Evolutionary conservation across 2,888 invertebrate genomes (phyloP), one percentile per base, ranked within the genome.

Genomic region (Luperina nickerlii): DNA sequence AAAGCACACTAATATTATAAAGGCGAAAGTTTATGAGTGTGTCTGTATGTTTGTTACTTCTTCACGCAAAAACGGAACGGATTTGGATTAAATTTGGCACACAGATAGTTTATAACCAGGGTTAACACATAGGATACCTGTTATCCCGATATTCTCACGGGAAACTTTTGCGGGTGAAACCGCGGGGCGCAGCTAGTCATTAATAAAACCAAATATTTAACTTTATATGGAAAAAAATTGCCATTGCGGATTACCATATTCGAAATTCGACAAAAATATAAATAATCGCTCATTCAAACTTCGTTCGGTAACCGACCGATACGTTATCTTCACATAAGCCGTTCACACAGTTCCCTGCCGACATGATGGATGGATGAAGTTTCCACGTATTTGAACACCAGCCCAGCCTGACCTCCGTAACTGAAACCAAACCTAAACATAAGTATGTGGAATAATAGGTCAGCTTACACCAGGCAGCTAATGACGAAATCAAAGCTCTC

Each of bases 401-500:
- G 70, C 74, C 48, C 84, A 83, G 63, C 71, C 24, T 78, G 89
- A 88, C 24, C 89, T 67, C 18, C 24, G 45, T 9, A 48, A 54
- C 68, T 51, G 48, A 54, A 62, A 54, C 71, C 32, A 62, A 74
- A 85, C 68, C 45, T 69, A 67, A 79, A 70, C 82, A 78, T 45
- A 63, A 45, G 20, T 74, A 68, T 57, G 62, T 70, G 76, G 54
- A 75, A 69, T 82, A 75, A 85, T 77, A 76, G 89, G 75, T 90
- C 90, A 83, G 77, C 63, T 85, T 88, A 90, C 27, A 79, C 54
- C 90, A 90, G 93, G 75, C 71, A 67, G 63, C 77, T 89, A 87
- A 87, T 90, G 88, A 90, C 88, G 91, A 92, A 93, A 93, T 91
- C 89, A 91, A 91, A 92, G 90, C 91, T 91, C 91, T 91, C 87